Evolutionary conservation across 2,797 vertebrate genomes (phyloP), one percentile per base, ranked within the genome.

Genomic region (Columba guinea): DNA sequence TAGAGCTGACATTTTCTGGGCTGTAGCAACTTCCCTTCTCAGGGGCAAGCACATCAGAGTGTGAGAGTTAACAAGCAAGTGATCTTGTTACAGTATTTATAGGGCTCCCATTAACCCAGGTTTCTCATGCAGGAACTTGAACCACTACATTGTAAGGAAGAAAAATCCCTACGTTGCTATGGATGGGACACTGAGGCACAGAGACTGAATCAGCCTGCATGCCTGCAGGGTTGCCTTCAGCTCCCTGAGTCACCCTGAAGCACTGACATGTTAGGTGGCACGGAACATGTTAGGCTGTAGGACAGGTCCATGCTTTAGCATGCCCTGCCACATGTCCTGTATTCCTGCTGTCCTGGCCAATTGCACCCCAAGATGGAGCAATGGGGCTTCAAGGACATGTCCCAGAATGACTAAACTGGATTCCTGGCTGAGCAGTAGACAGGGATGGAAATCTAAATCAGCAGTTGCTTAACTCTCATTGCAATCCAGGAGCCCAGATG

Each of bases 261-360:
- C 52, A 35, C 1, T n/a, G 16, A 11, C 0, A 0, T 23, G n/a
- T 20, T 32, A 1, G 6, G 11, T 56, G 58, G 20, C 49, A 93
- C 0, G 0, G 46, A 65, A 9, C 10, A 34, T 8, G 4, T 17
- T 5, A 17, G 55, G 5, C 48, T 65, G n/a, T 15, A 23, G 39
- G 20, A 10, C 41, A 49, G 10, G 18, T 13, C 68, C 12, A 1
- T 70, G 69, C 4, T 69, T 71, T 7, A 64, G 7, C 6, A 9
- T 11, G n/a, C 9, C 27, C 21, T 3, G 2, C 7, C 34, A 35
- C 6, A 1, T 0, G 2, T 32, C 21, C 51, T 74, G 46, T 0
- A 0, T 37, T 78, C 39, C 39, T 37, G 12, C 41, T 87, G 12
- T 32, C 26, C 41, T 62, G 27, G 10, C 11, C 70, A 55, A 46